Conservation (phyloP, 2,113 vertebrate species). For the Oreochromis aureus region DNA sequence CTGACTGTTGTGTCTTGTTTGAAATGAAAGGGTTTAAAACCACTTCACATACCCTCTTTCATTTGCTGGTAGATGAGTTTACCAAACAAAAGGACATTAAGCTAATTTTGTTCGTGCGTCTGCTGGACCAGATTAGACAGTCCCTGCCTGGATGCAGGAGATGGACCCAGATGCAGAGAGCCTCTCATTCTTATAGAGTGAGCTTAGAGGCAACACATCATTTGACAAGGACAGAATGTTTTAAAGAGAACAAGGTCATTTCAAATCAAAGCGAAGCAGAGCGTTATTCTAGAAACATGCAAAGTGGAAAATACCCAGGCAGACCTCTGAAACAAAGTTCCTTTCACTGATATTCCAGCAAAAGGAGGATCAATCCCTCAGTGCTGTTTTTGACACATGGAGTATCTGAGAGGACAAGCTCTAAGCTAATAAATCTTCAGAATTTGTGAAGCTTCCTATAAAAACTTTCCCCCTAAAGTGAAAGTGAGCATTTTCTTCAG, state of each 20-base stretch:
- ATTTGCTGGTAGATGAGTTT: constrained; percentile 36
- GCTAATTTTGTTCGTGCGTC: constrained; percentile 30
- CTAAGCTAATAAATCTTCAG: constrained; percentile 8
- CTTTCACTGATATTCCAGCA: not conserved
- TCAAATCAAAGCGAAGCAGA: not conserved
- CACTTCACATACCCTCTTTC: not conserved
- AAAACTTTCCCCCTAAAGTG: constrained; percentile 7
- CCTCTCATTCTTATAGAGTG: constrained; percentile 13
- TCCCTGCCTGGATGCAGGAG: constrained; percentile 25
- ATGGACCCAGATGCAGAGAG: constrained; percentile 28
- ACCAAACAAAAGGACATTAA: constrained; percentile 59
- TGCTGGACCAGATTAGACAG: constrained; percentile 49
- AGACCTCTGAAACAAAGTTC: not conserved
- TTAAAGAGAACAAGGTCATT: constrained; percentile 26
- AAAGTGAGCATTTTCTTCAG: constrained; percentile 27
- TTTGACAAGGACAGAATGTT: constrained; percentile 27
- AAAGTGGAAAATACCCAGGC: not conserved
- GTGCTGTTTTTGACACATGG: not conserved
- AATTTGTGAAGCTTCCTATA: not conserved
- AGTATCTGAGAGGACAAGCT: not conserved
- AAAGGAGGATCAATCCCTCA: not conserved
- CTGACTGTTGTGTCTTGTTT: not conserved
- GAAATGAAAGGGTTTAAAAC: constrained; percentile 48
- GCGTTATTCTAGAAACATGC: not conserved
- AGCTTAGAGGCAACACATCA: constrained; percentile 20